Conservation (phyloP, 2,113 vertebrate genomes). For the Muntiacus reevesi region DNA sequence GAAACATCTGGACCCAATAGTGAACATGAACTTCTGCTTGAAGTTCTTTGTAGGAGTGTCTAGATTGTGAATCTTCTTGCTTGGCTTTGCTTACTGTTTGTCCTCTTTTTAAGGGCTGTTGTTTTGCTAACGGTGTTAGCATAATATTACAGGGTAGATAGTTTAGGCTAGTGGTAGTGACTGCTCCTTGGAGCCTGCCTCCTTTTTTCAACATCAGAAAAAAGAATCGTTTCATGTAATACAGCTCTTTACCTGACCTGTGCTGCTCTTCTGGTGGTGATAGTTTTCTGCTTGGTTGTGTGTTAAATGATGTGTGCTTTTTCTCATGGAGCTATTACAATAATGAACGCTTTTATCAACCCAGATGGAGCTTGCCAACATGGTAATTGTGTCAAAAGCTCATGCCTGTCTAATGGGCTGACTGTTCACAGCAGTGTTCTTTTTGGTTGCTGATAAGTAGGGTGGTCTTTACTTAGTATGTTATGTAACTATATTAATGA, state of each 20-base stretch:
- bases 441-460: constrained; percentile 42
- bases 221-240: neutral
- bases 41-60: neutral
- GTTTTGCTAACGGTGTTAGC: neutral
- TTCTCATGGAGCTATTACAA: constrained; percentile 46
- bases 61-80: neutral
- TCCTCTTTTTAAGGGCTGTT: neutral
- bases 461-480: constrained; percentile 31
- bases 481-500: constrained; percentile 43
- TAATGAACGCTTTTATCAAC: constrained; percentile 36
- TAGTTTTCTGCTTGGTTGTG: constrained; percentile 39
- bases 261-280: constrained; percentile 1
- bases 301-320: constrained; percentile 54
- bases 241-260: neutral
- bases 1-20: neutral
- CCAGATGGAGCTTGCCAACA: constrained; percentile 42
- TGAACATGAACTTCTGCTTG: neutral
- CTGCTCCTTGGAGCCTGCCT: neutral
- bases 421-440: constrained; percentile 4
- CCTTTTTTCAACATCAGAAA: neutral
- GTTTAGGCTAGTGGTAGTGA: neutral
- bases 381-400: constrained; percentile 54
- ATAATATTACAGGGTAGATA: neutral
- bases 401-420: constrained; percentile 36
- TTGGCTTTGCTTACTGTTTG: neutral